These are phyloP conservation scores for Magallana gigas DNA, from an alignment of 1,140 invertebrate species.

Conservation along the genomic window DNA sequence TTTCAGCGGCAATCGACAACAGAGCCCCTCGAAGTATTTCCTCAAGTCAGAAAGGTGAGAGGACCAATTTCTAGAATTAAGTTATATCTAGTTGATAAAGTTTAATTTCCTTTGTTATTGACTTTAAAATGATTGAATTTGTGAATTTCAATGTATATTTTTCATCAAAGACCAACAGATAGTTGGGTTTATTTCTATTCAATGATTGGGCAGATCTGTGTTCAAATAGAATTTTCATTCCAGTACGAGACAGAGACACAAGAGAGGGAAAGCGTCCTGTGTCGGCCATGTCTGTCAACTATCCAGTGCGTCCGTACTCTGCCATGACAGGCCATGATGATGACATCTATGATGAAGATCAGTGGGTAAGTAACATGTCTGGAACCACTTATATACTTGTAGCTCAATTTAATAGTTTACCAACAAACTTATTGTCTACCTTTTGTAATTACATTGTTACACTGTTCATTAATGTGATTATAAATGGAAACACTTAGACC, in stretches of 20 bases:
- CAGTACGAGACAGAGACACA: conserved; percentile 68
- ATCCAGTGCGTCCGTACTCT: conserved; percentile 54
- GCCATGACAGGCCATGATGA: conserved; percentile 60
- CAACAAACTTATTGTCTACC: too few relatives aligned
- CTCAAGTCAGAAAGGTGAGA: conserved; percentile 75
- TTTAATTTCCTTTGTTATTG: too few relatives aligned
- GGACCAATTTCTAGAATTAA: neutral
- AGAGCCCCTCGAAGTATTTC: conserved; percentile 70
- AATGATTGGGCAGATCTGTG: too few relatives aligned
- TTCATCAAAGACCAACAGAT: too few relatives aligned
- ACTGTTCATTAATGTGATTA: too few relatives aligned
- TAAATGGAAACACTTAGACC: too few relatives aligned
- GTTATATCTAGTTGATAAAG: neutral
- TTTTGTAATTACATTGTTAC: too few relatives aligned
- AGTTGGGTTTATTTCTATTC: too few relatives aligned
- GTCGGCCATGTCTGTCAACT: conserved; percentile 56
- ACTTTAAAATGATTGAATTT: too few relatives aligned
- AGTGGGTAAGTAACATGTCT: conserved; percentile 58
- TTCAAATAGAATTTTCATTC: neutral
- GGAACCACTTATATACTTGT: neutral
- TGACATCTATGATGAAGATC: conserved; percentile 65
- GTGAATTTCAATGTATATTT: too few relatives aligned
- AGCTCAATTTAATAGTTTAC: too few relatives aligned
- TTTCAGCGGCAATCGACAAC: conserved; percentile 77
- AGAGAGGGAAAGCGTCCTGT: conserved; percentile 62